Evolutionary conservation across 2,888 invertebrate genomes (phyloP).

Genomic region (Anticlea derivata): DNA sequence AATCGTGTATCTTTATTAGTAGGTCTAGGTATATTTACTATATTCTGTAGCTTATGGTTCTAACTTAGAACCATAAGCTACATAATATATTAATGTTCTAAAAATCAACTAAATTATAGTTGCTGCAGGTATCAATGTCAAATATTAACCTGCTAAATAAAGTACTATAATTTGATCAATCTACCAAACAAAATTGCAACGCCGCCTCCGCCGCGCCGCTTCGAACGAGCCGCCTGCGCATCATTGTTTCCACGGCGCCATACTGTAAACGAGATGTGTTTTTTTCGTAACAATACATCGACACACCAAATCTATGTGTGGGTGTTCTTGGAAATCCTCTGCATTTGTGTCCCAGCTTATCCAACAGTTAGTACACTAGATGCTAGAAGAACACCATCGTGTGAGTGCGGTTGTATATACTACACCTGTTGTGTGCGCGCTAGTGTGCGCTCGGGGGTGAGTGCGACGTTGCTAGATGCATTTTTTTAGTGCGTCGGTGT

Average conservation of each 20-base stretch:
- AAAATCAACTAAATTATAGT: too few relatives aligned
- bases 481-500: slow-evolving; percentile 63
- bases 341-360: slow-evolving; percentile 29
- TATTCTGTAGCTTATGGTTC: too few relatives aligned
- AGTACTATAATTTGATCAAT: slow-evolving; percentile 3
- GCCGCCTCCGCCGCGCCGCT: slow-evolving; percentile 39
- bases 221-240: slow-evolving; percentile 42
- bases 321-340: slow-evolving; percentile 52
- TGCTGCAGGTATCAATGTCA: too few relatives aligned
- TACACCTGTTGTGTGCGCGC: slow-evolving; percentile 61
- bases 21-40: too few relatives aligned
- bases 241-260: slow-evolving; percentile 49
- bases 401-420: slow-evolving; percentile 49
- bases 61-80: too few relatives aligned
- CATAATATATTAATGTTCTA: too few relatives aligned
- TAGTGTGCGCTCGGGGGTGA: slow-evolving; percentile 47
- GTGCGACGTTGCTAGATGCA: slow-evolving; percentile 76
- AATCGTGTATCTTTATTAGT: too few relatives aligned
- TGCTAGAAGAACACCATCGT: slow-evolving; percentile 29
- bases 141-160: too few relatives aligned
- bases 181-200: slow-evolving; percentile 43
- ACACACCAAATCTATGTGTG: slow-evolving; percentile 42
- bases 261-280: slow-evolving; percentile 56
- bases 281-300: slow-evolving; percentile 52
- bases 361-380: slow-evolving; percentile 8